phyloP scores from a whole-genome alignment of 1,140 invertebrate species.

The Protaetia brevitarsis region DNA sequence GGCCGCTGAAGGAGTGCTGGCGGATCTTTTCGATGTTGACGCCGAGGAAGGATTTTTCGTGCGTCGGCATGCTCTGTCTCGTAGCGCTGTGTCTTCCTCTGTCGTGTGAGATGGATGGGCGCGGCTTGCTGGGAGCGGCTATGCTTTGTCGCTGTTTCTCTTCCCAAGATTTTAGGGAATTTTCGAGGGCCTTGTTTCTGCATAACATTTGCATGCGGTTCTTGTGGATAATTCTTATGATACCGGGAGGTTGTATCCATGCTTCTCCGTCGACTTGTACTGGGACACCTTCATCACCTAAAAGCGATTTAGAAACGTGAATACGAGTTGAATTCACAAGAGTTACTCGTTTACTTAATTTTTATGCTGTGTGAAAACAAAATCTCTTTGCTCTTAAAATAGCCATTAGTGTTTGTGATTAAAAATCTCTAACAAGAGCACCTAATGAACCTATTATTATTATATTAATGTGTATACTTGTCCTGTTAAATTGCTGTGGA shows the following conservation, averaged over 20 bases:
- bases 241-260: conserved; percentile 97
- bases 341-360: too few species aligned
- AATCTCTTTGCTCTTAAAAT: too few species aligned
- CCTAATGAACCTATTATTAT: too few species aligned
- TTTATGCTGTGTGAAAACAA: too few species aligned
- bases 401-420: too few species aligned
- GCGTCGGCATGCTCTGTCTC: conserved; percentile 45
- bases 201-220: conserved; percentile 95
- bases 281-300: conserved; percentile 78
- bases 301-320: background rate
- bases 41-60: conserved; percentile 43
- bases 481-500: too few species aligned
- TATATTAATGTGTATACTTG: too few species aligned
- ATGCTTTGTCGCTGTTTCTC: conserved; percentile 80
- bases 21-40: conserved; percentile 46
- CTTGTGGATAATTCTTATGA: conserved; percentile 93
- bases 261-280: conserved; percentile 96
- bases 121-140: conserved; percentile 44
- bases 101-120: conserved; percentile 44
- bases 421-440: too few species aligned
- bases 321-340: too few species aligned
- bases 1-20: conserved; percentile 48
- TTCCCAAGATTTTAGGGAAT: conserved; percentile 86
- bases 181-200: conserved; percentile 84
- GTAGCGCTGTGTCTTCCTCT: conserved; percentile 43